These are phyloP conservation scores for Herminia tarsipennalis DNA, from an alignment of 2,888 invertebrate species.

Conservation along the genomic window DNA sequence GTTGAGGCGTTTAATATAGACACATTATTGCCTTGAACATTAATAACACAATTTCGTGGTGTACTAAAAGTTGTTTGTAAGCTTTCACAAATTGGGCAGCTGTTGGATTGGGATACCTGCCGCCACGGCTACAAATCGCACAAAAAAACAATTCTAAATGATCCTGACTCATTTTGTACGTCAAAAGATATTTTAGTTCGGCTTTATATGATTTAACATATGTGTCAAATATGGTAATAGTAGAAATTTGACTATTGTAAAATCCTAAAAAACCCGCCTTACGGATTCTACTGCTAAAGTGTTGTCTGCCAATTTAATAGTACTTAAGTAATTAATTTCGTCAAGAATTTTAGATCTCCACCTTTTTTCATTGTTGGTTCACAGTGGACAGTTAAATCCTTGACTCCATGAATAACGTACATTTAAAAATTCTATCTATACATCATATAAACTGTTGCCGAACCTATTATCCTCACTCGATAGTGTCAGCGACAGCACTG, in stretches of 20 bases:
- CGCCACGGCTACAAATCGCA: conserved; percentile 17
- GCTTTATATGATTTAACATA: background rate
- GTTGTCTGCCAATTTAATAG: background rate
- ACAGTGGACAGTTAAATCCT: background rate
- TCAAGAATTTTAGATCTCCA: background rate
- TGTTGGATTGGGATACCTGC: conserved; percentile 21
- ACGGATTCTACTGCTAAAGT: background rate
- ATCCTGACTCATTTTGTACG: conserved; percentile 20
- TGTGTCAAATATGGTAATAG: background rate
- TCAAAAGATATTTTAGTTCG: conserved; percentile 7
- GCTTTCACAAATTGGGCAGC: conserved; percentile 20
- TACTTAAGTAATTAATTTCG: background rate
- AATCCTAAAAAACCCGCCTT: background rate
- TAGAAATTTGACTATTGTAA: background rate
- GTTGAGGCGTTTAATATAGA: conserved; percentile 5
- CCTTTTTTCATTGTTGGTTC: background rate
- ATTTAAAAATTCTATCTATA: conserved; percentile 24
- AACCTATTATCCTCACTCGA: conserved; percentile 20
- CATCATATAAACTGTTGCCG: conserved; percentile 15
- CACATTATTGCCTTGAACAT: conserved; percentile 5
- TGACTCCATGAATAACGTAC: conserved; percentile 17
- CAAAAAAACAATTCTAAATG: conserved; percentile 19
- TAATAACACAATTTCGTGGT: conserved; percentile 10
- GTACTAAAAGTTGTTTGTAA: conserved; percentile 14
- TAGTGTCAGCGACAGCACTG: conserved; percentile 22